A percentile compares a stretch with the other conserved stretches of the same genome.
Conservation (phyloP, 2,888 invertebrate genomes). For the Onthophagus sagittarius region DNA sequence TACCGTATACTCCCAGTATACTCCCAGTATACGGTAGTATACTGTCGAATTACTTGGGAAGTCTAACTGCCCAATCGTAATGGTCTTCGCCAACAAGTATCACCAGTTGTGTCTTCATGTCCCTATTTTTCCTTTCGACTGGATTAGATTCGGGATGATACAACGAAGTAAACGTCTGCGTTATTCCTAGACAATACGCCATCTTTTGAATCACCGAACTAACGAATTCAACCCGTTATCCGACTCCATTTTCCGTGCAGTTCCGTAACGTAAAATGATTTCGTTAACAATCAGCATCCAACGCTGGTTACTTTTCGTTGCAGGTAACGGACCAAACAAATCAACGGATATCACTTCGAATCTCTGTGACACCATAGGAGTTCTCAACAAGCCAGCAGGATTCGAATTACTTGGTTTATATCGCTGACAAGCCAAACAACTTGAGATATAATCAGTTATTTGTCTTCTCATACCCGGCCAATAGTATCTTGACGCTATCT, state of each 20-base stretch:
- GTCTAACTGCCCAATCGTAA: slow-evolving; percentile 28
- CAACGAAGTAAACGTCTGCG: too few relatives aligned
- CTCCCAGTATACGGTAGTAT: too few relatives aligned
- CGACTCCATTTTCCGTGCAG: slow-evolving; percentile 36
- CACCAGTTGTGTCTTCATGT: too few relatives aligned
- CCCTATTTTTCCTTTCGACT: too few relatives aligned
- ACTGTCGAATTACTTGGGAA: slow-evolving; percentile 32
- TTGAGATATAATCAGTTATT: slow-evolving; percentile 30
- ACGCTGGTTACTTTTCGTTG: not conserved
- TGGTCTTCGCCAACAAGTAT: slow-evolving; percentile 31
- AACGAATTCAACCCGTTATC: slow-evolving; percentile 43
- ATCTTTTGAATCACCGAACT: slow-evolving; percentile 39
- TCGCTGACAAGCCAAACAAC: slow-evolving; percentile 35
- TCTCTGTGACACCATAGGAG: slow-evolving; percentile 24
- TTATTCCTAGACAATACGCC: not conserved
- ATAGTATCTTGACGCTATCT: slow-evolving; percentile 27
- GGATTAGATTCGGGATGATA: too few relatives aligned
- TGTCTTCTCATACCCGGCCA: slow-evolving; percentile 34
- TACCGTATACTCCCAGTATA: too few relatives aligned
- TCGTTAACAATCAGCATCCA: slow-evolving; percentile 36
- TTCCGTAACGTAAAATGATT: slow-evolving; percentile 36
- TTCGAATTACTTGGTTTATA: slow-evolving; percentile 33
- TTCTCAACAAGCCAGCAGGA: slow-evolving; percentile 38
- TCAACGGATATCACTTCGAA: too few relatives aligned
- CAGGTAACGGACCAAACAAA: too few relatives aligned